A percentile compares a stretch with the other conserved stretches of the same genome.
Conservation (phyloP, 2,113 vertebrate species). For the Corydoras maculifer region DNA sequence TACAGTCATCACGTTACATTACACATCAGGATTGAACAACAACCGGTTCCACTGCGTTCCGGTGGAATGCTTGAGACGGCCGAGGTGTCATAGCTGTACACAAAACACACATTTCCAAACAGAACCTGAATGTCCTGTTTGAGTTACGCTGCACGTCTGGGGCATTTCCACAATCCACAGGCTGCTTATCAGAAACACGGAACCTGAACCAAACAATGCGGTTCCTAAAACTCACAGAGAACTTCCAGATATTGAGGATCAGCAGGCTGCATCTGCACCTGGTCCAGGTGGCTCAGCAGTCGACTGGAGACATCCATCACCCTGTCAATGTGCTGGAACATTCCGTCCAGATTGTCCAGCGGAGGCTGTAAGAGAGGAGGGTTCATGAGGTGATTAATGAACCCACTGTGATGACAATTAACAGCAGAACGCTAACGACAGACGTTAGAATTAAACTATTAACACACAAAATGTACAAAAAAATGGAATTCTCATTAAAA, state of each 20-base stretch:
- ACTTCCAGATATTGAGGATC: constrained; percentile 63
- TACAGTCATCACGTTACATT: background rate
- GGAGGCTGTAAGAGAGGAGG: constrained; percentile 65
- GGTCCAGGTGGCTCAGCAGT: constrained; percentile 75
- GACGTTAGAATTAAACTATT: no score
- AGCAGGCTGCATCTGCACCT: constrained; percentile 39
- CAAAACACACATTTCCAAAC: background rate
- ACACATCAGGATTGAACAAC: background rate
- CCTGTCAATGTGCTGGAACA: constrained; percentile 81
- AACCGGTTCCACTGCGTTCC: constrained; percentile 1
- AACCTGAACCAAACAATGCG: no score
- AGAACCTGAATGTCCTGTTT: constrained; percentile 24
- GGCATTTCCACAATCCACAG: no score
- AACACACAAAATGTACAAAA: no score
- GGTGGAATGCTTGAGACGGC: background rate
- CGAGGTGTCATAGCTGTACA: background rate
- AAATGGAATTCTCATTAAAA: no score
- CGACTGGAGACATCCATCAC: constrained; percentile 72
- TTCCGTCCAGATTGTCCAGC: constrained; percentile 71
- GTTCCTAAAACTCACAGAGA: constrained; percentile 71
- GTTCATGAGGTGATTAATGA: background rate
- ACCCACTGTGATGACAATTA: background rate
- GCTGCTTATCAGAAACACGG: no score
- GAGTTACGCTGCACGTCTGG: background rate
- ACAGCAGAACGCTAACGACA: no score